Evolutionary conservation across 2,888 invertebrate species (phyloP).

Genomic region (Dryobota labecula): DNA sequence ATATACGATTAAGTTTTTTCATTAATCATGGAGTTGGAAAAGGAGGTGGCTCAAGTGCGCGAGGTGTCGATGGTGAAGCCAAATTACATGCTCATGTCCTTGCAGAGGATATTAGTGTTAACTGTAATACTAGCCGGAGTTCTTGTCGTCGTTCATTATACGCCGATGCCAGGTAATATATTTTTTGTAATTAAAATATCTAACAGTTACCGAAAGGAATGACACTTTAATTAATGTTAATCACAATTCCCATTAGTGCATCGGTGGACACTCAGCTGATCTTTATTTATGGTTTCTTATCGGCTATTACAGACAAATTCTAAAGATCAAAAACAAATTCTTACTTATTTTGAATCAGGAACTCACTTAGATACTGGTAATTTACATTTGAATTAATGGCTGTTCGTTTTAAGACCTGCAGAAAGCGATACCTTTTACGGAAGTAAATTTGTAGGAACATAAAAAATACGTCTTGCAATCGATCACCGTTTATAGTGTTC

Average conservation of each 20-base stretch:
- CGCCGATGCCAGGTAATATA: slow-evolving; percentile 93
- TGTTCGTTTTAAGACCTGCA: not conserved
- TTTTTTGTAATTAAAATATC: not conserved
- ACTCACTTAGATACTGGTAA: not conserved
- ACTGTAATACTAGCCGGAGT: slow-evolving; percentile 92
- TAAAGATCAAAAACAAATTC: not conserved
- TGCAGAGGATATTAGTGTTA: slow-evolving; percentile 92
- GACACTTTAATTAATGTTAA: not conserved
- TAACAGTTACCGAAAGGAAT: no score
- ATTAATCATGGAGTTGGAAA: slow-evolving; percentile 80
- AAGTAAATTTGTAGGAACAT: slow-evolving; percentile 22
- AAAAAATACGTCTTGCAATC: slow-evolving; percentile 29
- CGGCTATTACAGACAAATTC: not conserved
- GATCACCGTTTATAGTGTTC: slow-evolving; percentile 38
- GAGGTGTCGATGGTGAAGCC: slow-evolving; percentile 80
- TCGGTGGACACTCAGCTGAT: slow-evolving; percentile 1
- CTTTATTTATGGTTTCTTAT: not conserved
- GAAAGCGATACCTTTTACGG: slow-evolving; percentile 2
- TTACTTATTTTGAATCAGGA: slow-evolving; percentile 1
- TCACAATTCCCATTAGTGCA: not conserved
- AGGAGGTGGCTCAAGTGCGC: slow-evolving; percentile 71
- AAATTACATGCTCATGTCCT: slow-evolving; percentile 90
- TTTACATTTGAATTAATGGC: not conserved
- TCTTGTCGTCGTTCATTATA: slow-evolving; percentile 92
- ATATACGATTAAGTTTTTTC: slow-evolving; percentile 44